Evolutionary conservation across 2,888 invertebrate species (phyloP), one percentile per base, ranked within the genome.

Genomic region (Augochlorella aurata): DNA sequence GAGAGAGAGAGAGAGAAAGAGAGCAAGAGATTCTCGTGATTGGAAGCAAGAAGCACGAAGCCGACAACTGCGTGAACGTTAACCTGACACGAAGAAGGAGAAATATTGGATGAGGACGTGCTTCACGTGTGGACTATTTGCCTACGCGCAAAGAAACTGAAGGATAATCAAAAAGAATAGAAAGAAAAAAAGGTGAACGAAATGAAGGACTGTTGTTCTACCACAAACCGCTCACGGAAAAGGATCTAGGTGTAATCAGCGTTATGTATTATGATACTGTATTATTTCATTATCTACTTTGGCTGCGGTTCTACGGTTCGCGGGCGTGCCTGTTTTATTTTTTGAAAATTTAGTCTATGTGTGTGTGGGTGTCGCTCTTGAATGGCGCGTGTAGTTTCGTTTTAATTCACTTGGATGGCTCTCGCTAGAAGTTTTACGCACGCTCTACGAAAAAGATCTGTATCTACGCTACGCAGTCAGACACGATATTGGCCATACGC

Each of bases 21-120:
- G 29, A 16, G 9, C 24, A 16, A 61, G 81, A 83, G 83, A 75
- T 79, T 85, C 84, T 82, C 84, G 81, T 74, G 82, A 79, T 84
- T 63, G 83, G 79, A 87, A 89, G 87, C 84, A 85, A 83, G 69
- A 89, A 89, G 86, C 88, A 87, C 82, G 87, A 88, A 88, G 88
- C 88, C 84, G 81, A 88, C 75, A 88, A 82, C 79, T 81, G 85
- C 84, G 81, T 80, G 81, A 84, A 82, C 84, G 83, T 87, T 87
- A 86, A 87, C 88, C 78, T 77, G 83, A 79, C 71, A 77, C 81
- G 85, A 78, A 58, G 65, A 54, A 67, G n/a, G 78, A 38, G 38
- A 58, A 58, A 58, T 4, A 24, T 12, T 58, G 54, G 54, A 58
- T 58, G 24, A 24, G 54, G 54, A 12, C 54, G 21, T 14, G 54